Conservation (phyloP, 2,888 invertebrate species). For the Drosophila antonietae region DNA sequence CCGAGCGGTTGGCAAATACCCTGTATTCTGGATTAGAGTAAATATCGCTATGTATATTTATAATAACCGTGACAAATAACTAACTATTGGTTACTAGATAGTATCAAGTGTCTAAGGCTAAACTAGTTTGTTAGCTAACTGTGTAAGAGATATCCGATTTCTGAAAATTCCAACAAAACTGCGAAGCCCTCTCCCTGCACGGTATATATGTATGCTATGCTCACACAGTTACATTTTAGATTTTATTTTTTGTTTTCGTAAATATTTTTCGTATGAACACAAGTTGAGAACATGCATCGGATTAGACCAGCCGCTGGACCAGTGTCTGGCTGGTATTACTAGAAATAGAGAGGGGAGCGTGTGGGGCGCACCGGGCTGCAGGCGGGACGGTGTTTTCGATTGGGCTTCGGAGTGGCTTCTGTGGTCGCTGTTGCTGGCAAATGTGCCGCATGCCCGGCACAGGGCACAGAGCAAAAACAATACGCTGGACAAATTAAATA, state of each 20-base stretch:
- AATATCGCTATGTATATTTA: not conserved
- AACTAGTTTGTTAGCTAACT: not conserved
- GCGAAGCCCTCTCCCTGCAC: not conserved
- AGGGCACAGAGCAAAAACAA: constrained; percentile 48
- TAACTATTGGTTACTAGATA: not conserved
- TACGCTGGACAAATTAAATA: constrained; percentile 69
- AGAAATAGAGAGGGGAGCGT: not conserved
- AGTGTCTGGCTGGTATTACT: not conserved
- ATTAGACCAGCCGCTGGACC: constrained; percentile 12
- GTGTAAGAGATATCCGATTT: not conserved
- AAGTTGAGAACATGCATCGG: constrained; percentile 21
- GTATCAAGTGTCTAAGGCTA: not conserved
- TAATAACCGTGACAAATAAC: not conserved
- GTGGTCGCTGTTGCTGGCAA: constrained; percentile 24
- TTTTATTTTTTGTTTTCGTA: constrained; percentile 2
- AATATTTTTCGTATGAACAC: constrained; percentile 9
- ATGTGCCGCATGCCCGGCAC: constrained; percentile 24
- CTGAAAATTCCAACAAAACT: not conserved
- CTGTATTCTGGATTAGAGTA: not conserved
- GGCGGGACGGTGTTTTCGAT: constrained; percentile 5
- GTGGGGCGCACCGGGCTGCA: not conserved
- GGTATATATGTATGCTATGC: not conserved
- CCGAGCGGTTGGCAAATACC: not conserved
- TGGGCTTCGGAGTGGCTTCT: constrained; percentile 14
- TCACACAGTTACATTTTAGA: not conserved